phyloP scores from a whole-genome alignment of 1,140 invertebrate genomes.

The Heliconius melpomene region DNA sequence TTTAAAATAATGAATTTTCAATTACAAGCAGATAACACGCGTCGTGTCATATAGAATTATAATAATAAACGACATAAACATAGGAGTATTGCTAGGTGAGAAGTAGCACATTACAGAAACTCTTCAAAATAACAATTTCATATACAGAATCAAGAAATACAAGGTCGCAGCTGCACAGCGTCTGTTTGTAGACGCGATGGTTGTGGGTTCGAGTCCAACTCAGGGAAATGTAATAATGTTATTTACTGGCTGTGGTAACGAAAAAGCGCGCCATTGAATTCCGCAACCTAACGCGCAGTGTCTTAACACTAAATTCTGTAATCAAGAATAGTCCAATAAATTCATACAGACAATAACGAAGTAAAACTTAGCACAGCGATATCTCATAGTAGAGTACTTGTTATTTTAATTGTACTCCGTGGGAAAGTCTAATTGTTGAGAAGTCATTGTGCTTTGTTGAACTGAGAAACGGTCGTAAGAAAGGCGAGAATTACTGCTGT shows the following conservation, averaged over 20 bases:
- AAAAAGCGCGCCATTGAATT: too few species aligned
- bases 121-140: too few species aligned
- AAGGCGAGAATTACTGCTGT: slow-evolving; percentile 47
- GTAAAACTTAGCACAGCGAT: slow-evolving; percentile 53
- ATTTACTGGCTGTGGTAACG: too few species aligned
- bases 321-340: slow-evolving; percentile 44
- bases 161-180: too few species aligned
- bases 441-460: slow-evolving; percentile 59
- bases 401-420: slow-evolving; percentile 66
- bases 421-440: slow-evolving; percentile 69
- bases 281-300: too few species aligned
- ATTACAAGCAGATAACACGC: too few species aligned
- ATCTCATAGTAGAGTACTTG: slow-evolving; percentile 48
- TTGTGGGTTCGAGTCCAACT: too few species aligned
- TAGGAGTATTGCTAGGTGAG: background rate
- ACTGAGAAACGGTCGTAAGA: slow-evolving; percentile 53
- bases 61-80: slow-evolving; percentile 27
- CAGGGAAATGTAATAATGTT: too few species aligned
- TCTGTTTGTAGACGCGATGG: too few species aligned
- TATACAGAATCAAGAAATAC: too few species aligned
- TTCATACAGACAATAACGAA: slow-evolving; percentile 44
- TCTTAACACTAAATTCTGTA: too few species aligned
- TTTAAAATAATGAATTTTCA: too few species aligned
- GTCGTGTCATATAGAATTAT: background rate
- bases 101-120: background rate